Evolutionary conservation across 2,888 invertebrate genomes (phyloP), one percentile per base, ranked within the genome.

Genomic region (Stegophylla sp.): DNA sequence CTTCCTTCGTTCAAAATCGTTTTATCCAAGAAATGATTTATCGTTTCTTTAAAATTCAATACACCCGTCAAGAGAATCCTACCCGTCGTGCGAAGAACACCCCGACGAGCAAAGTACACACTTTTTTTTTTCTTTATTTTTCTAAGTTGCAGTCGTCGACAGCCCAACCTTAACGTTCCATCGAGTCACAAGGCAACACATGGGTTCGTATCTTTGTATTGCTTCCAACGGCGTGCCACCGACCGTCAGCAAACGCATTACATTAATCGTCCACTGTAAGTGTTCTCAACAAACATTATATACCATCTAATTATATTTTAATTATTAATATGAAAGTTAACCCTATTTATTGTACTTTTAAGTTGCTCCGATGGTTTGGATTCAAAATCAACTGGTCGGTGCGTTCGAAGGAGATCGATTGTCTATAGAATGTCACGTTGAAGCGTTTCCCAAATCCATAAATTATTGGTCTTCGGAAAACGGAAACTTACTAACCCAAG

Each of bases 211-310:
- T 43, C 56, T 83, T 26, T 83, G 83, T 43, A 83, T 83, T 5
- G 83, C 83, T 2, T 82, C 83, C 17, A 83, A 83, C 53, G 83
- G 83, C 2, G 83, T 83, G 10, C 83, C 83, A 7, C 83, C 83
- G n/a, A 82, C 83, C 9, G 83, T 83, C 64, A 83, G 83, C 75
- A 83, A 83, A 61, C 61, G 83, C 43, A 83, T 83, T 20, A 79
- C 82, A 15, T 23, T 83, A 48, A 77, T 83, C 45, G 82, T 83
- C 1, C 82, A 83, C 51, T 83, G 83, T 83, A 73, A n/a, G n/a
- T 51, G 82, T 82, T 41, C 5, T 23, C 61, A 12, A 10, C 23
- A 15, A 59, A 69, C n/a, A 13, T 15, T 23, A 43, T 43, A 56
- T 51, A 3, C 26, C 10, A 41, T 7, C 12, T 28, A 12, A 7